A percentile compares a stretch with the other conserved stretches of the same genome.
Evolutionary conservation across 2,797 vertebrate species (phyloP).

Genomic region (Lacerta bilineata): DNA sequence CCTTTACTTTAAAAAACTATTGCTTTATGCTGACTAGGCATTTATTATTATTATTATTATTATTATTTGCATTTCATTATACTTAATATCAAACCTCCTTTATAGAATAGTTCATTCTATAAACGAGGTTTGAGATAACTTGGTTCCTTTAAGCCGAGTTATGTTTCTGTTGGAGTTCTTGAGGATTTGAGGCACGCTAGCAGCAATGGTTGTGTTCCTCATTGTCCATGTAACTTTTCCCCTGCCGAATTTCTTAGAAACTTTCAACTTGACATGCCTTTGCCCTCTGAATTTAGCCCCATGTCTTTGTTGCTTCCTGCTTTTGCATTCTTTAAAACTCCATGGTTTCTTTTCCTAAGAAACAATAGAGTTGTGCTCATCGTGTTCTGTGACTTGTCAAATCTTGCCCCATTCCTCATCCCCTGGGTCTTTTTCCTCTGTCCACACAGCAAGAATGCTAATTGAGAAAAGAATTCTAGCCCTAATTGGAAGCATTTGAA

Average conservation of each 20-base stretch:
- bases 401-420: neutral
- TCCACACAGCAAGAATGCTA: neutral
- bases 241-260: neutral
- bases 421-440: neutral
- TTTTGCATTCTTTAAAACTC: neutral
- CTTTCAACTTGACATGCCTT: neutral
- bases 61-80: neutral
- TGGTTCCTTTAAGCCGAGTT: neutral
- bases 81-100: neutral
- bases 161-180: conserved; percentile 24
- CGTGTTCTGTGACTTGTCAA: neutral
- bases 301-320: neutral
- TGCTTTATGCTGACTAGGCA: too few species aligned
- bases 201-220: neutral
- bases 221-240: neutral
- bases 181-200: neutral
- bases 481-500: too few species aligned
- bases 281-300: neutral
- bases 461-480: neutral
- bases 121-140: too few species aligned
- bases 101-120: neutral
- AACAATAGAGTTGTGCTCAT: too few species aligned
- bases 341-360: neutral
- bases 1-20: too few species aligned
- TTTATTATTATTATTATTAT: too few species aligned